Evolutionary conservation across 2,113 vertebrate species (phyloP).

Genomic region (Periophthalmus modestus): DNA sequence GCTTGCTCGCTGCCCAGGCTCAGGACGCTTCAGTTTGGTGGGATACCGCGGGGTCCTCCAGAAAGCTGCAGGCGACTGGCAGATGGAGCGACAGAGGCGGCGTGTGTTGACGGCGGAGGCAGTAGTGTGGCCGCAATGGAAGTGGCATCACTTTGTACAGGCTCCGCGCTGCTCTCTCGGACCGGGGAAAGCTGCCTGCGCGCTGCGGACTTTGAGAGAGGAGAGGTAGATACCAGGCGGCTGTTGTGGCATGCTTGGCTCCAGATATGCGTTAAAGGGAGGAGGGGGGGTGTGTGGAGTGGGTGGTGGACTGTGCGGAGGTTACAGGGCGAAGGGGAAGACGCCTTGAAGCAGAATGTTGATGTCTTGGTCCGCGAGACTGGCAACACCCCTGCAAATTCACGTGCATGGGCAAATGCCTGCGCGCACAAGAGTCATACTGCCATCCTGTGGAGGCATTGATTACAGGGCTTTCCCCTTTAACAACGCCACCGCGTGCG

Average conservation of each 20-base stretch:
- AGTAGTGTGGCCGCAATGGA: conserved; percentile 60
- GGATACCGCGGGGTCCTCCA: conserved; percentile 42
- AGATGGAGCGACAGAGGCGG: background rate
- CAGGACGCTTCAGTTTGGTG: conserved; percentile 14
- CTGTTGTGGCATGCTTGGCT: conserved; percentile 62
- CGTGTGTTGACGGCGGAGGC: background rate
- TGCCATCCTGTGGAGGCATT: conserved; percentile 79
- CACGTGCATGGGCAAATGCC: conserved; percentile 37
- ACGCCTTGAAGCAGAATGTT: conserved; percentile 54
- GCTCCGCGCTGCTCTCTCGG: conserved; percentile 56
- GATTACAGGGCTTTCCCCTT: conserved; percentile 66
- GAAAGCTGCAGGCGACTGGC: conserved; percentile 55
- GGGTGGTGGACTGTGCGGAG: conserved; percentile 27
- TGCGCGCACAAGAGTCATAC: conserved; percentile 59
- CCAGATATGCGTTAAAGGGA: conserved; percentile 23
- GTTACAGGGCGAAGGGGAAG: conserved; percentile 37
- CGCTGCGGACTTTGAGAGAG: conserved; percentile 55
- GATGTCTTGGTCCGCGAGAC: conserved; percentile 52
- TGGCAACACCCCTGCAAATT: conserved; percentile 78
- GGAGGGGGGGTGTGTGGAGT: conserved; percentile 14
- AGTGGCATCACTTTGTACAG: conserved; percentile 76
- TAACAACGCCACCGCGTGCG: conserved; percentile 25
- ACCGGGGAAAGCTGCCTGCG: conserved; percentile 63
- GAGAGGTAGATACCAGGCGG: conserved; percentile 52
- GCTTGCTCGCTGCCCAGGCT: conserved; percentile 63